Evolutionary conservation across 2,113 vertebrate genomes (phyloP), one percentile per base, ranked within the genome.

Genomic region (Serinus canaria): DNA sequence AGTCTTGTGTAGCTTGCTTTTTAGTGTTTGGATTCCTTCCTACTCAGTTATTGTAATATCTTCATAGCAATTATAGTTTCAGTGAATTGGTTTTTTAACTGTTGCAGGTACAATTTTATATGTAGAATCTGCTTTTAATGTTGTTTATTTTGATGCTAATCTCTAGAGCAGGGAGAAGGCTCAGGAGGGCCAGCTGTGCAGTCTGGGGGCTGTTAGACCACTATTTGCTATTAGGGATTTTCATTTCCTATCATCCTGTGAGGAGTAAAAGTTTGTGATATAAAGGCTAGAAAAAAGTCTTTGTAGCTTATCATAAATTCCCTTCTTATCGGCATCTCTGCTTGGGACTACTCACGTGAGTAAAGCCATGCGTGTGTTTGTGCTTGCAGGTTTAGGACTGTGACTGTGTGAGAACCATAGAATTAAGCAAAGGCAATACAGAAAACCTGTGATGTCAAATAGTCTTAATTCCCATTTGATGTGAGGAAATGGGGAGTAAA

Each of bases 311-410:
- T 96, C 44, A 95, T 86, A 92, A 95, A 96, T 94, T 97, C 90
- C 95, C 86, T 97, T 94, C 93, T 97, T 95, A 86, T 78, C 88
- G 90, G 95, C 93, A 93, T 95, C 93, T 94, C 92, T 94, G 59
- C 60, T 96, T 93, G 90, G 94, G 83, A 96, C 94, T 72, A 1
- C 64, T 92, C 94, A 94, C 64, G 90, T 97, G 94, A 96, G 95
- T 96, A 96, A 96, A 93, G 80, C 77, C 76, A 82, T 21, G n/a
- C 6, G 14, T 88, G 92, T 97, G 90, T 93, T 90, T 95, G 94
- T 94, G 90, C 92, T 95, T 94, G 60, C 85, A 96, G 88, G 93
- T 67, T 90, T 95, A 95, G 90, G 96, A 80, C 28, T 83, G 85
- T 92, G 87, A 66, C 46, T 69, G 85, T 94, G 79, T 75, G 83